Evolutionary conservation across 2,113 vertebrate species (phyloP), one percentile per base, ranked within the genome.

Genomic region (Otus sunia): DNA sequence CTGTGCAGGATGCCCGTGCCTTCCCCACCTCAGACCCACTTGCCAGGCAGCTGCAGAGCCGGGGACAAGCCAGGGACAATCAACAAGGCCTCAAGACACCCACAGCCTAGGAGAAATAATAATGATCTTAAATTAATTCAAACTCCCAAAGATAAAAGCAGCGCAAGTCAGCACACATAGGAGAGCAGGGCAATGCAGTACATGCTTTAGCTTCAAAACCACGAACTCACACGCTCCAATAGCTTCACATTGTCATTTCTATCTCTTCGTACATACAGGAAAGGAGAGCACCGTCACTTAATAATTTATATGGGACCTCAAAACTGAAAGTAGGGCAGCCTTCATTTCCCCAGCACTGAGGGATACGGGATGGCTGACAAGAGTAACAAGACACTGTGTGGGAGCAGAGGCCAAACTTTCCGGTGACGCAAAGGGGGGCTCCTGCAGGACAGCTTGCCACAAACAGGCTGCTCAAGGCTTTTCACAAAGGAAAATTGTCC

Each of bases 241-340:
- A 72, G 56, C 92, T 87, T 86, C 76, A 74, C 56, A 30, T 17
- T 58, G 76, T 56, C 16, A 0, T n/a, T 74, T 59, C 68, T 41
- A 74, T 64, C 73, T 71, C 64, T 45, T 43, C 1, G 2, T 34
- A 67, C 74, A 63, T 12, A 74, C 14, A 63, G 45, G 71, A 78
- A 80, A 86, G 64, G 68, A 75, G 68, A 85, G 58, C 32, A 10
- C 1, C 58, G 43, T 23, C 80, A 66, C 39, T 95, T 62, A 90
- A 82, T 95, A 94, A 94, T 95, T 95, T 53, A 94, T 21, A 50
- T 7, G 2, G 58, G 66, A 76, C 76, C 86, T 92, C 84, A 84
- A 60, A 84, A 81, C 21, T 37, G 74, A 50, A 96, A 95, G 91
- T 90, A 96, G 91, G 91, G 30, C 94, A 95, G 92, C 56, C 68